Evolutionary conservation across 2,888 invertebrate species (phyloP).

Genomic region (Callyntrura sp.): DNA sequence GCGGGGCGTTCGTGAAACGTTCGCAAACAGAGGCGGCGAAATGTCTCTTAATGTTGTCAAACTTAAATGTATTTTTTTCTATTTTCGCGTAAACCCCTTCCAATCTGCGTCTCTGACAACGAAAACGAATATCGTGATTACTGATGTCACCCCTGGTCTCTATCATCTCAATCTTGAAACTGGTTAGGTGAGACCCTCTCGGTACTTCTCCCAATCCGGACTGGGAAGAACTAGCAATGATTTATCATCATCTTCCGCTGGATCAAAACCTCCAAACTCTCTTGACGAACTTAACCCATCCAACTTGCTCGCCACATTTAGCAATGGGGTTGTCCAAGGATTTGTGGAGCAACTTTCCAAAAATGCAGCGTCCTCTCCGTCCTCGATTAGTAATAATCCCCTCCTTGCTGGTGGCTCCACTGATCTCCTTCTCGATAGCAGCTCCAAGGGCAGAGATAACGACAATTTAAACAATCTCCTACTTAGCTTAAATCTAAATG

Average conservation of each 20-base stretch:
- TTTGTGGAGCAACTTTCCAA: slow-evolving; percentile 81
- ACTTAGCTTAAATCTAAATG: slow-evolving; percentile 52
- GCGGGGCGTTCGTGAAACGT: too few species aligned
- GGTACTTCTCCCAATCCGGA: slow-evolving; percentile 51
- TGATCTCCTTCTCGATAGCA: slow-evolving; percentile 22
- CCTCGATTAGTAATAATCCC: slow-evolving; percentile 40
- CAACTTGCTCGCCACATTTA: slow-evolving; percentile 82
- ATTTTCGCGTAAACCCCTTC: neutral
- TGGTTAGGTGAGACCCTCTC: slow-evolving; percentile 62
- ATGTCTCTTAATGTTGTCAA: neutral
- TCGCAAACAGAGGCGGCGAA: neutral
- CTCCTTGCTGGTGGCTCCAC: slow-evolving; percentile 44
- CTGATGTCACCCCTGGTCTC: neutral
- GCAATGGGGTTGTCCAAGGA: slow-evolving; percentile 82
- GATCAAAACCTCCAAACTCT: slow-evolving; percentile 61
- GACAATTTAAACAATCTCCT: slow-evolving; percentile 63
- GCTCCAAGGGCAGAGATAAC: slow-evolving; percentile 11
- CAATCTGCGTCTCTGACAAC: neutral
- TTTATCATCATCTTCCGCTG: neutral
- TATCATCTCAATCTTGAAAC: neutral
- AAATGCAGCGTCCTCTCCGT: slow-evolving; percentile 15
- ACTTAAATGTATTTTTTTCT: slow-evolving; percentile 20
- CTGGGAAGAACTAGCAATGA: neutral
- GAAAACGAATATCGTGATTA: neutral
- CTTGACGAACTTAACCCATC: slow-evolving; percentile 76